Conservation (phyloP, 1,140 invertebrate species). For the Heliconius nattereri region DNA sequence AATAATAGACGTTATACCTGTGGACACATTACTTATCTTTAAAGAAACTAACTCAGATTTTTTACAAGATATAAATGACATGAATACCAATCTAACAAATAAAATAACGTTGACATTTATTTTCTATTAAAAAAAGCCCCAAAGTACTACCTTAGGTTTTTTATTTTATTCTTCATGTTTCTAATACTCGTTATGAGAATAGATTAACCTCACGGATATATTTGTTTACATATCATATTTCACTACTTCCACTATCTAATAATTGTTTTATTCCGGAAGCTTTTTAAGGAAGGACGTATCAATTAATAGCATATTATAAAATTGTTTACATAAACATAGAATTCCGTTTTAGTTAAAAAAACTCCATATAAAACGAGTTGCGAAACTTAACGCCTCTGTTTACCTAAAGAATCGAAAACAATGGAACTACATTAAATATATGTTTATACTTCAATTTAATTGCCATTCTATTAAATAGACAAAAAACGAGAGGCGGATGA, state of each 20-base stretch:
- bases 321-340: not conserved
- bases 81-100: too few species aligned
- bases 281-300: slow-evolving; percentile 42
- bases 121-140: too few species aligned
- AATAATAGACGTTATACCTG: too few species aligned
- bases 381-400: not conserved
- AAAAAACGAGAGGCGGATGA: too few species aligned
- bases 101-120: too few species aligned
- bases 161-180: not conserved
- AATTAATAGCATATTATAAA: slow-evolving; percentile 29
- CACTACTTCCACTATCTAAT: slow-evolving; percentile 19
- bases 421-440: not conserved
- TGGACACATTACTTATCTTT: too few species aligned
- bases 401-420: not conserved
- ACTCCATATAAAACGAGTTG: not conserved
- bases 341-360: not conserved
- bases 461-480: too few species aligned
- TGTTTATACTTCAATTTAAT: too few species aligned
- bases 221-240: slow-evolving; percentile 40
- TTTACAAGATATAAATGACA: too few species aligned
- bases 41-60: too few species aligned
- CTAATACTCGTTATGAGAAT: not conserved
- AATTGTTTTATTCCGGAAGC: slow-evolving; percentile 23
- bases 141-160: too few species aligned
- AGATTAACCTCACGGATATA: slow-evolving; percentile 24